Base-by-base conservation (phyloP, 2,888 invertebrate genomes). In the Yponomeuta plumbellus region DNA sequence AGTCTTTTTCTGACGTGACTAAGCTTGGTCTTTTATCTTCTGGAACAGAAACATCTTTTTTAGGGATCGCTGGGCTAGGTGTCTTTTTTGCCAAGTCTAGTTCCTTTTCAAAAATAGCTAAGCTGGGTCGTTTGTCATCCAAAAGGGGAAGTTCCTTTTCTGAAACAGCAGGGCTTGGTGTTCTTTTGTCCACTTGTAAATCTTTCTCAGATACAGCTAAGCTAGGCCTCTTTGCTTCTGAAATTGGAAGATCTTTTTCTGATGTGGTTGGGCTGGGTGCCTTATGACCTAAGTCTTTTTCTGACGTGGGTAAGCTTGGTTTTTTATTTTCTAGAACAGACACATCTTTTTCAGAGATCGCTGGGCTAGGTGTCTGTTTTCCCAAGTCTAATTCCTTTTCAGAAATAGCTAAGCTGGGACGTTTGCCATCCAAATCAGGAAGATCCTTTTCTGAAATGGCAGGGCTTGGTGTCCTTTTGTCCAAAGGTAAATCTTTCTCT, bases 301-400 rank as follows among this genome's bases (percentile, higher is more conserved):
- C 63, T 44, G 4, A 21, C 20, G 26, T 20, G 6, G 5, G 8
- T 11, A 22, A 13, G 59, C 22, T 59, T 10, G 22, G 22, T 13
- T 0, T 22, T 13, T 62, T 62, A 10, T 62, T 40, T 39, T 59
- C 22, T 6, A 6, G 5, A 6, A 23, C 11, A 13, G 39, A 20
- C 11, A 34, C 5, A n/a, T n/a, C 59, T 11, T 59, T 40, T 21
- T 58, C 40, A 17, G 39, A 13, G 6, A 11, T 6, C 21, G 10
- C 23, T 13, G 26, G n/a, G 34, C 61, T 61, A 1, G 61, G 17
- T 34, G 13, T 13, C 21, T 66, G 66, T 4, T 67, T 58, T 4
- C 58, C 61, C 20, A 64, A 23, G 1, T 1, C 56, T 52, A 34
- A 34, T 8, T 34, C 61, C 21, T 64, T 64, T 44, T 64, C 44